Base-by-base conservation (phyloP, 2,113 vertebrate species). In the Malurus elegans region DNA sequence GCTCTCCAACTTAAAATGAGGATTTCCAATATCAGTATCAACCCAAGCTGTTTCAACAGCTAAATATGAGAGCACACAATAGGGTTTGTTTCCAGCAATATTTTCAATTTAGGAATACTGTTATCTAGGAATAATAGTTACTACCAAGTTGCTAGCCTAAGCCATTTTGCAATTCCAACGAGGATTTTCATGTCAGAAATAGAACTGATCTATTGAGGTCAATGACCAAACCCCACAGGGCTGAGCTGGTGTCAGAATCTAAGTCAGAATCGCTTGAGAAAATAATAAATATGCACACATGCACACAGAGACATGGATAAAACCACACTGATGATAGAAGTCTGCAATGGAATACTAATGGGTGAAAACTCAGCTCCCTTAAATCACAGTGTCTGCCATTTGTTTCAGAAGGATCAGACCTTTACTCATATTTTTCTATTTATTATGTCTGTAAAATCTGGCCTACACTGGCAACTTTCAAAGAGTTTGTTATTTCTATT, bases 251-350 rank as follows among this genome's bases (percentile, higher is more conserved):
- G 24, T 29, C n/a, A n/a, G 19, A 61, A 60, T 18, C 40, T 69
- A 79, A 88, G 50, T 11, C 66, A 87, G 50, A 79, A 88, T 58
- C 74, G 66, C 47, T 57, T 26, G 62, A 80, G 47, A 73, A 92
- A 93, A 93, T 60, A 38, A 90, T 72, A 96, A 88, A 88, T 92
- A 91, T 67, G 72, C 69, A 93, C 13, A 70, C 50, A 32, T 44
- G 50, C 72, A 91, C 54, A 88, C 20, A 74, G 67, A 0, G 1
- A 58, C 82, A 88, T 40, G 45, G 70, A 72, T 64, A 86, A 91
- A 74, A 81, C 23, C 31, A 86, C 26, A 74, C 2, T 29, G 72
- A 72, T 34, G 26, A 66, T 19, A 57, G 26, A 79, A 75, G 24
- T 79, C 91, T 73, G 32, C 44, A 44, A 31, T 23, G 47, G 85